Evolutionary conservation across 2,797 vertebrate genomes (phyloP).

Genomic region (Siniperca scherzeri): DNA sequence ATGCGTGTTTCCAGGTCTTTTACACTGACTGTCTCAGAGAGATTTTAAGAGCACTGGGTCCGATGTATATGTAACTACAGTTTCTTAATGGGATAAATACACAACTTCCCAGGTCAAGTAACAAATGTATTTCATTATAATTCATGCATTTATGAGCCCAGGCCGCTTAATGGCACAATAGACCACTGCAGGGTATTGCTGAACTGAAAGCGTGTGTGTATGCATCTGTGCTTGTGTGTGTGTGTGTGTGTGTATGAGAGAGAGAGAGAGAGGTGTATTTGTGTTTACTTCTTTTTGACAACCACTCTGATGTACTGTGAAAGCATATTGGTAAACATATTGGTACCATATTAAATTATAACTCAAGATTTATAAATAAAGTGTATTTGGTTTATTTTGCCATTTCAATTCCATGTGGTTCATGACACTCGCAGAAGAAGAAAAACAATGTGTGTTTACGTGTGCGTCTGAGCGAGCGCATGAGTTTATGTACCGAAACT

Average conservation of each 20-base stretch:
- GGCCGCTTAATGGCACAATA: slow-evolving; percentile 66
- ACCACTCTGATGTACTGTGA: slow-evolving; percentile 93
- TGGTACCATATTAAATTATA: slow-evolving; percentile 95
- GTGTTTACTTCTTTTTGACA: slow-evolving; percentile 93
- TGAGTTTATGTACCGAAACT: neutral
- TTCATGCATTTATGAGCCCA: slow-evolving; percentile 66
- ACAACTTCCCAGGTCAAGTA: slow-evolving; percentile 36
- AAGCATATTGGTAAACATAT: slow-evolving; percentile 88
- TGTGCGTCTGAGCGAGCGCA: neutral
- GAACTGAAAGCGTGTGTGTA: slow-evolving; percentile 51
- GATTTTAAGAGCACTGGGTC: slow-evolving; percentile 47
- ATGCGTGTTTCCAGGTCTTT: slow-evolving; percentile 46
- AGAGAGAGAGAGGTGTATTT: slow-evolving; percentile 82
- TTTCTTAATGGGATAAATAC: slow-evolving; percentile 27
- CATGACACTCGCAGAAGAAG: neutral
- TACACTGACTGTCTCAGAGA: slow-evolving; percentile 57
- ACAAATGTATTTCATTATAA: slow-evolving; percentile 49
- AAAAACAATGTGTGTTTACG: neutral
- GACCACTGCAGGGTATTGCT: slow-evolving; percentile 77
- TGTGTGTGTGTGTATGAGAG: slow-evolving; percentile 85
- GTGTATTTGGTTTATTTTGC: slow-evolving; percentile 78
- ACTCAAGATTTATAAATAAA: slow-evolving; percentile 95
- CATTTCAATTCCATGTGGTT: slow-evolving; percentile 47
- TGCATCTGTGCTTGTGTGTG: slow-evolving; percentile 24
- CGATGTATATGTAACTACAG: slow-evolving; percentile 12